Base-by-base conservation (phyloP, 2,797 vertebrate species). In the Silurus lanzhouensis region DNA sequence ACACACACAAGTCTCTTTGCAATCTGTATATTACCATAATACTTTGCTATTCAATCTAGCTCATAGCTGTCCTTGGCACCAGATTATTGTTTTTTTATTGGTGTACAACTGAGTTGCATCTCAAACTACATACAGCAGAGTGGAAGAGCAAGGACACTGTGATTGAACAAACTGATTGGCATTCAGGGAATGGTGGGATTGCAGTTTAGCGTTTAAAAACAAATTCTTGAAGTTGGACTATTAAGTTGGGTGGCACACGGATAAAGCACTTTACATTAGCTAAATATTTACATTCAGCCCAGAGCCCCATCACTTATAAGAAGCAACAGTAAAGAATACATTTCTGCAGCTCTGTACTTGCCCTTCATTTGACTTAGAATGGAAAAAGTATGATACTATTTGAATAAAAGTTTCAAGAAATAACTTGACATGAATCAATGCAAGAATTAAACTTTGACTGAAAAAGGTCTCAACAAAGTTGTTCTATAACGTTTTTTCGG, bases 41-140 rank as follows among this genome's bases (percentile, higher is more conserved):
- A n/a, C 31, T 61, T 78, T 44, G 31, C 76, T 61, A 27, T 78
- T 84, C 92, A 93, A 93, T 94, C 92, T 90, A 22, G 17, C 27
- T 87, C 74, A 81, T 46, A 74, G 63, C 71, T 46, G 83, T 68
- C 67, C 52, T 71, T 66, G 57, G 75, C 27, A 76, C n/a, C 52
- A 78, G 57, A 78, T 60, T 78, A 61, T 13, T 78, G 27, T 60
- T 78, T 77, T 25, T 78, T 60, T 52, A 61, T 60, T 3, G 55
- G 57, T 60, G 75, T 78, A 44, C 27, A 44, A 58, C 66, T 60
- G 55, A 82, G 25, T 68, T 79, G 31, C 76, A 61, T 67, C 17
- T n/a, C 48, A 77, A 60, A 60, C 55, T 48, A 2, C 55, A 44
- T 70, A 44, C 27, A 71, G 31, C 67, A 44, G 52, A 44, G 55